Conservation (phyloP, 2,113 vertebrate genomes). For the Ictalurus punctatus region DNA sequence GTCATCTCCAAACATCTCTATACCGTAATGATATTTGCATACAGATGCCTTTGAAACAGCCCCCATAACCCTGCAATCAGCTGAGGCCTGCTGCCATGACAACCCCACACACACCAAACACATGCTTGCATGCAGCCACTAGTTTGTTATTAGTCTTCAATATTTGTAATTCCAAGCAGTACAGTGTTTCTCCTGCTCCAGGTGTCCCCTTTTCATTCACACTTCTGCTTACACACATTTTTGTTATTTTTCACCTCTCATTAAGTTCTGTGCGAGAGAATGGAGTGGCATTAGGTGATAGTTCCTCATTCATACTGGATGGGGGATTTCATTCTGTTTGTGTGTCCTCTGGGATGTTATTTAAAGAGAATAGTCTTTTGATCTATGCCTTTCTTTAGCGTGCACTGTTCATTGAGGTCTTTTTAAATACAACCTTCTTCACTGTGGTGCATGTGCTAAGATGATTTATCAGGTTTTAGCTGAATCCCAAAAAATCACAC, state of each 20-base stretch:
- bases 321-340: not conserved
- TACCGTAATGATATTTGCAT: constrained; percentile 82
- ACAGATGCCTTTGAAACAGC: constrained; percentile 79
- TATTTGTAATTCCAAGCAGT: constrained; percentile 42
- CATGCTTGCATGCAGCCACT: constrained; percentile 5
- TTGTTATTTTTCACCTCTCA: constrained; percentile 19
- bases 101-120: constrained; percentile 38
- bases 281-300: constrained; percentile 6
- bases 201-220: constrained; percentile 45
- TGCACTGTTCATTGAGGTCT: constrained; percentile 59
- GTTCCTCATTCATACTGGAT: constrained; percentile 27
- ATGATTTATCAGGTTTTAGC: constrained; percentile 77
- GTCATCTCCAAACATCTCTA: constrained; percentile 55
- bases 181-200: constrained; percentile 35
- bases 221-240: constrained; percentile 31
- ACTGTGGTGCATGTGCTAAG: constrained; percentile 77
- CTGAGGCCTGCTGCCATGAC: constrained; percentile 47
- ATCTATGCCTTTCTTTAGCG: constrained; percentile 45
- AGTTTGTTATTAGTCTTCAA: constrained; percentile 45
- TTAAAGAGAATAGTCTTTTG: constrained; percentile 49
- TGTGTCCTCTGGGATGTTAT: constrained; percentile 26
- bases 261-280: constrained; percentile 14
- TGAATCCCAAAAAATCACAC: constrained; percentile 71
- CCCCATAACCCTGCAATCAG: constrained; percentile 55
- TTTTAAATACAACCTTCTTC: constrained; percentile 75